Evolutionary conservation across 2,797 vertebrate species (phyloP).

Genomic region (Neolamprologus multifasciatus): DNA sequence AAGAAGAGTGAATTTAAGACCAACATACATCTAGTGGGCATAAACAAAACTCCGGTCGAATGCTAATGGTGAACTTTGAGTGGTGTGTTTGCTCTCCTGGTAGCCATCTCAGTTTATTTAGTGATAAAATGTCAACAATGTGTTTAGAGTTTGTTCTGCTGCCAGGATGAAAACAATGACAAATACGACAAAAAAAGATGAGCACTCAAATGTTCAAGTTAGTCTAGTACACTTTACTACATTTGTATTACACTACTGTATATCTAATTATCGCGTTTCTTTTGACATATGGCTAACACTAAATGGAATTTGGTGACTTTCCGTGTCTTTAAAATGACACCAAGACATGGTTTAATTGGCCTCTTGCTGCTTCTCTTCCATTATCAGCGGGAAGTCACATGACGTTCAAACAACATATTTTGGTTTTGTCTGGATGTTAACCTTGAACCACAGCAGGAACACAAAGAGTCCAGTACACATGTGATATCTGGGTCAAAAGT

Average conservation of each 20-base stretch:
- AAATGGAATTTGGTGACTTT: background rate
- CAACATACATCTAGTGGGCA: background rate
- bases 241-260: background rate
- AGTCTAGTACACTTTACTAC: background rate
- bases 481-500: slow-evolving; percentile 26
- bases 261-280: background rate
- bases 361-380: background rate
- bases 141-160: background rate
- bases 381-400: slow-evolving; percentile 14
- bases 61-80: background rate
- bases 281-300: background rate
- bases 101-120: background rate
- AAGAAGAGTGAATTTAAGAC: background rate
- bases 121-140: background rate
- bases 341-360: background rate
- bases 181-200: background rate
- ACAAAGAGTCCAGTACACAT: background rate
- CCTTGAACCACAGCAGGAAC: slow-evolving; percentile 47
- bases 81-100: background rate
- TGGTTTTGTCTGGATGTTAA: slow-evolving; percentile 49
- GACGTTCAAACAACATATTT: slow-evolving; percentile 8
- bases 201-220: background rate
- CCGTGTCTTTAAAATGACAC: background rate
- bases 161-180: background rate
- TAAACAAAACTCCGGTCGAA: background rate